Base-by-base conservation (phyloP, 2,888 invertebrate species). In the Chrysina gloriosa region DNA sequence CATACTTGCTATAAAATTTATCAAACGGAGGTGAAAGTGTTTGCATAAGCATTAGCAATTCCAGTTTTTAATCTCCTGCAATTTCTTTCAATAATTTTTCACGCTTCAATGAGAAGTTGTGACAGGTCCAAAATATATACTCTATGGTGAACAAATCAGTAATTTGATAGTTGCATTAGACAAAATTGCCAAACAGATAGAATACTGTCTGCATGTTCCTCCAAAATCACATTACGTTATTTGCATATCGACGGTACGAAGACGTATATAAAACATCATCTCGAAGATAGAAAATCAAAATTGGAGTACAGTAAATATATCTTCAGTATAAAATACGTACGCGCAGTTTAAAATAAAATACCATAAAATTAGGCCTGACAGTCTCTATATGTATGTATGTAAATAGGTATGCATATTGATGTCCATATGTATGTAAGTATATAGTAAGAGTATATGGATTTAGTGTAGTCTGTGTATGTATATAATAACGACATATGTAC, bases 151-250 rank as follows among this genome's bases (percentile, higher is more conserved):
- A n/a, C n/a, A n/a, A n/a, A n/a, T n/a, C n/a, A n/a, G n/a, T n/a
- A n/a, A n/a, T n/a, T n/a, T n/a, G n/a, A n/a, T n/a, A n/a, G n/a
- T n/a, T 19, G 9, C n/a, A 14, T 21, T 27, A 27, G 58, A 42
- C 58, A 61, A 61, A 61, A 42, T 61, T 61, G 42, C 58, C 58
- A 27, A 61, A 61, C 11, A 39, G 39, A 58, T 3, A 52, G 31
- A 11, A 52, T 52, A 52, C 39, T 61, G 58, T 42, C 36, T 61
- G 58, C 58, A 61, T 61, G 58, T 61, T 61, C 58, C 27, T 45
- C 42, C 42, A 29, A 27, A 61, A 61, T 61, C 58, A 61, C 58
- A 61, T 61, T 61, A 61, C 45, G 42, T 61, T 27, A 42, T 61
- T 61, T 61, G 16, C 27, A 19, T 58, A 27, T 61, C 14, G 23